A percentile compares a stretch with the other conserved stretches of the same genome.
These are phyloP conservation scores for Drosophila guanche DNA, from an alignment of 1,140 invertebrate genomes.

Conservation along the genomic window DNA sequence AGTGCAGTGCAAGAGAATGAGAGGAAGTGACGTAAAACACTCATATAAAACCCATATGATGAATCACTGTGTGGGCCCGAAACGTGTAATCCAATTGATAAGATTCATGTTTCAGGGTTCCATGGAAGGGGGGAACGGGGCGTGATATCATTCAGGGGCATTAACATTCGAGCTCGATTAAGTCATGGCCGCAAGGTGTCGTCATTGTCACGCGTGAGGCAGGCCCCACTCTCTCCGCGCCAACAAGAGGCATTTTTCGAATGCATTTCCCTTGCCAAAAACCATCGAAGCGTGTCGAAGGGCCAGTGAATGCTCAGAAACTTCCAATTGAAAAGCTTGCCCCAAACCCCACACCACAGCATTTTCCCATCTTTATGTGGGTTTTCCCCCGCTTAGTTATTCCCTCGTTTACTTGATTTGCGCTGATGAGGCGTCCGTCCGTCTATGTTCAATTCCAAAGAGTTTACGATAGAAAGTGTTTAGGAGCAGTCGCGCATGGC, in stretches of 20 bases:
- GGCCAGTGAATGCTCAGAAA: slow-evolving; percentile 10
- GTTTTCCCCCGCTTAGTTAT: neutral
- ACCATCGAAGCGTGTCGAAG: slow-evolving; percentile 21
- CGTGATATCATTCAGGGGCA: slow-evolving; percentile 17
- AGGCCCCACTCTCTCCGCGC: slow-evolving; percentile 6
- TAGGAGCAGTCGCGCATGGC: slow-evolving; percentile 33
- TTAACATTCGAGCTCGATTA: slow-evolving; percentile 54
- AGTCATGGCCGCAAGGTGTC: slow-evolving; percentile 41
- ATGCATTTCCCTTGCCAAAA: slow-evolving; percentile 21
- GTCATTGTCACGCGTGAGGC: slow-evolving; percentile 47
- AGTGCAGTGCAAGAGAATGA: no score
- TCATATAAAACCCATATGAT: slow-evolving; percentile 1
- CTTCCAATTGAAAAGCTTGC: slow-evolving; percentile 47
- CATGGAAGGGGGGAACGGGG: neutral
- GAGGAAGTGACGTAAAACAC: no score
- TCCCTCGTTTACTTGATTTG: slow-evolving; percentile 35
- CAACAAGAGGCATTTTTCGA: neutral
- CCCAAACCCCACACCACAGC: neutral
- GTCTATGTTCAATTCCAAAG: slow-evolving; percentile 30
- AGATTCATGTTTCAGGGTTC: neutral
- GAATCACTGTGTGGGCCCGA: slow-evolving; percentile 25
- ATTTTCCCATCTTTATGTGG: neutral
- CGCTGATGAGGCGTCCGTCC: slow-evolving; percentile 23
- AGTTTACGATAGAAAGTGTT: slow-evolving; percentile 61
- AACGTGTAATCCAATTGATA: slow-evolving; percentile 15